Conservation (phyloP, 2,113 vertebrate species). For the Edolisoma coerulescens region DNA sequence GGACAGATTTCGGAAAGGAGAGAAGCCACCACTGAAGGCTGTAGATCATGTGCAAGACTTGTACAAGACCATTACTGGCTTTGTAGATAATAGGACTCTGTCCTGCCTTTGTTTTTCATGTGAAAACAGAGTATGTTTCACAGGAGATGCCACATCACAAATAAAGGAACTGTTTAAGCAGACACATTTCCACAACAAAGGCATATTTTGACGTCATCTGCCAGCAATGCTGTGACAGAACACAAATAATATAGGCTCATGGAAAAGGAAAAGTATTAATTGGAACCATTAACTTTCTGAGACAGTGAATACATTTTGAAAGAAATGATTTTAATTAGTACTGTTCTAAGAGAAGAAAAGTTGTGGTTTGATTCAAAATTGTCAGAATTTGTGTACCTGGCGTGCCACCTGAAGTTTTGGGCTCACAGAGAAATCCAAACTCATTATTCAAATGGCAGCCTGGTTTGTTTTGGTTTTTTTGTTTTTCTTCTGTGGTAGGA, state of each 20-base stretch:
- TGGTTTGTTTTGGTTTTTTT: background rate
- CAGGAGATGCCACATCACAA: slow-evolving; percentile 19
- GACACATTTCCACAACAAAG: slow-evolving; percentile 39
- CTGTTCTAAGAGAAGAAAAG: background rate
- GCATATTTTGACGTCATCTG: background rate
- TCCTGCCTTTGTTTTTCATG: background rate
- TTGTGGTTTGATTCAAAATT: background rate
- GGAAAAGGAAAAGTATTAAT: background rate
- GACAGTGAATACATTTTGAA: background rate
- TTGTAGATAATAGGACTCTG: background rate
- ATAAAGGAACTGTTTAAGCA: background rate
- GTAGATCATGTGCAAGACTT: background rate
- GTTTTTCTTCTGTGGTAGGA: background rate
- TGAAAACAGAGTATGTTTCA: background rate
- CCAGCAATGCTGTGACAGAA: background rate
- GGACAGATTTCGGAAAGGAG: background rate
- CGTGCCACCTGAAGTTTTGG: background rate
- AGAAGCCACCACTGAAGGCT: background rate
- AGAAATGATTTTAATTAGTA: background rate
- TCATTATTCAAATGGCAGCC: slow-evolving; percentile 8
- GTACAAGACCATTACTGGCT: background rate
- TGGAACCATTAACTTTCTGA: slow-evolving; percentile 7
- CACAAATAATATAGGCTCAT: background rate
- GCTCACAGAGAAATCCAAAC: background rate
- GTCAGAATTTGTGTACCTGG: background rate